Evolutionary conservation across 2,888 invertebrate species (phyloP), one percentile per base, ranked within the genome.

Genomic region (Heliconius cydno): DNA sequence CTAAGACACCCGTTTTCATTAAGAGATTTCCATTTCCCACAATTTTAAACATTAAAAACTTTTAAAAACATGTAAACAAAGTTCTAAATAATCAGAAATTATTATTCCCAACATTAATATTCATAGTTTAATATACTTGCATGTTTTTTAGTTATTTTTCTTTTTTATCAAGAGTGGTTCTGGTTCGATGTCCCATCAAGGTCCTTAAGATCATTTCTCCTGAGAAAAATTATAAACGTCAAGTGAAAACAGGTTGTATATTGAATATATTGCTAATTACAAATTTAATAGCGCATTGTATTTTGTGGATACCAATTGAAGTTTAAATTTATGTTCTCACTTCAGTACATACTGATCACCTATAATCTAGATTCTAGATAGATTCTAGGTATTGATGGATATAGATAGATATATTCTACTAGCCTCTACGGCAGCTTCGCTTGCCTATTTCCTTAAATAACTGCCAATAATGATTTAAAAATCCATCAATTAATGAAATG

Each of bases 131-230:
- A 25, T 4, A 0, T 6, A 63, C 28, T 13, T 79, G 76, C 19
- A 10, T 30, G 22, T 82, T 82, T 82, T 66, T 82, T 82, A 75
- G 80, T 80, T 81, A 79, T 80, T 80, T 82, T 78, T 81, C 72
- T 80, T 74, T 80, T 74, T 70, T 74, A 75, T 78, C 73, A 87
- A 86, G 85, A 89, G 87, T 72, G 30, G 84, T 83, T 82, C 78
- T 81, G 87, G 92, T 92, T 92, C 93, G 89, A 84, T 85, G 94
- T 82, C 86, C 94, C 84, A 80, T 77, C 92, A 93, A 94, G 94
- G 94, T 85, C 88, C 77, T 77, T 80, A 80, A 88, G 90, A 91
- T 93, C 92, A 93, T 94, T 94, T 94, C 94, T 94, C 93, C 91
- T 82, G 82, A 81, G 86, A 90, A 87, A 86, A 87, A 88, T 82